Base-by-base conservation (phyloP, 2,888 invertebrate genomes). In the Polymixis lichenea region DNA sequence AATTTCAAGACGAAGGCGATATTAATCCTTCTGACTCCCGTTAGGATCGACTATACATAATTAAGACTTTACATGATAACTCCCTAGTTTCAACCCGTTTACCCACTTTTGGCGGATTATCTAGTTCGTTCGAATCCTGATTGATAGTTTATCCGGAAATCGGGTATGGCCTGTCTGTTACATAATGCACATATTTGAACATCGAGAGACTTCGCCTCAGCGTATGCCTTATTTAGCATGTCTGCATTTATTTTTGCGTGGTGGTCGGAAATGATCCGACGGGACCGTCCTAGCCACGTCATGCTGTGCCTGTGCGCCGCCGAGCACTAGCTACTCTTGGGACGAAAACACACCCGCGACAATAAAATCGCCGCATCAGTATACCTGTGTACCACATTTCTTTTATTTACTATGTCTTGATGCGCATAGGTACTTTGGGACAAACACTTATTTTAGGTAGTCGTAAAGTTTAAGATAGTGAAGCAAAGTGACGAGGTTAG, bases 381-480 rank as follows among this genome's bases (percentile, higher is more conserved):
- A 43, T 56, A 56, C 56, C 25, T 28, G 56, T 58, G 19, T 55
- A 72, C 55, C 56, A 58, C 25, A 28, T 22, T 51, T 17, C 22
- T 38, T 22, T 17, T 17, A 11, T 66, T n/a, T 9, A 22, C n/a
- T 43, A 9, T 74, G 19, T n/a, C 19, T 61, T 32, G 11, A 46
- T 51, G 60, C 38, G 56, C 32, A 53, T 28, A 22, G 64, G 43
- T 61, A 43, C 5, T 43, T 38, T 38, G 38, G 56, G 6, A 38
- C 55, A 19, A 55, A 28, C 11, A 43, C 51, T 43, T 58, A 43
- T 19, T 17, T 32, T 19, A 46, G 15, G 25, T 43, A 25, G 22
- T 76, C 46, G 11, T 49, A 32, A 28, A 38, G 32, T 32, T 53
- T 17, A 25, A 55, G 13, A 32, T 43, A 66, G 53, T 78, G 43